A percentile compares a stretch with the other conserved stretches of the same genome.
Evolutionary conservation across 2,888 invertebrate species (phyloP).

Genomic region (Capitulum mitella): DNA sequence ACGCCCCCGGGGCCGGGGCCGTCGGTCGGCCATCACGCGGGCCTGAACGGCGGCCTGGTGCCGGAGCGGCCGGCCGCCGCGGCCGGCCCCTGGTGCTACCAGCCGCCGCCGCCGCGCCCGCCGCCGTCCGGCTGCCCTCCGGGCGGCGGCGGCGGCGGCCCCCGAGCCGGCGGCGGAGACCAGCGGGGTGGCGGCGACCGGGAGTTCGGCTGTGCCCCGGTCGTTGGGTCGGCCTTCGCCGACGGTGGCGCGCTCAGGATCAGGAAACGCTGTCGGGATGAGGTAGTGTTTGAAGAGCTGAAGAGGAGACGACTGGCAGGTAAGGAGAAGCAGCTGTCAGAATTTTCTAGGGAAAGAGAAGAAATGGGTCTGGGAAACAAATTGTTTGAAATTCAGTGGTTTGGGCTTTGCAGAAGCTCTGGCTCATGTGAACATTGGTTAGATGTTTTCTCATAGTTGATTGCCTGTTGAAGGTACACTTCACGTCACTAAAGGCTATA

Average conservation of each 20-base stretch:
- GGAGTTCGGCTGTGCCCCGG: neutral
- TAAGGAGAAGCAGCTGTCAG: too few species aligned
- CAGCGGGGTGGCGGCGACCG: neutral
- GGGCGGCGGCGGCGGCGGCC: neutral
- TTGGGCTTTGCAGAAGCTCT: too few species aligned
- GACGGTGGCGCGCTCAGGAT: neutral
- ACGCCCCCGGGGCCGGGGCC: neutral
- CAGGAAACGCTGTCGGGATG: neutral
- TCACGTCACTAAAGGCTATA: too few species aligned
- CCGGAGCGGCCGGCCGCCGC: neutral
- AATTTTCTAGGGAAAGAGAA: too few species aligned
- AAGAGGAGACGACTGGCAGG: neutral
- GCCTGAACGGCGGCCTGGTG: neutral
- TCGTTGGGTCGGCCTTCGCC: neutral
- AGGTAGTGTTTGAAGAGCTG: neutral
- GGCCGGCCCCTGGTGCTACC: neutral
- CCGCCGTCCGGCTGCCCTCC: neutral
- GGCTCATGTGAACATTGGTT: too few species aligned
- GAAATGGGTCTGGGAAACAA: too few species aligned
- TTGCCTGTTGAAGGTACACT: too few species aligned
- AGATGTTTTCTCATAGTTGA: too few species aligned
- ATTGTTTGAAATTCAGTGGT: too few species aligned
- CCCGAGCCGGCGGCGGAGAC: neutral
- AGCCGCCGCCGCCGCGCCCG: neutral
- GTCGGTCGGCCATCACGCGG: neutral